A percentile compares a stretch with the other conserved stretches of the same genome.
phyloP scores from a whole-genome alignment of 2,797 vertebrate species.

The Oreortyx pictus region DNA sequence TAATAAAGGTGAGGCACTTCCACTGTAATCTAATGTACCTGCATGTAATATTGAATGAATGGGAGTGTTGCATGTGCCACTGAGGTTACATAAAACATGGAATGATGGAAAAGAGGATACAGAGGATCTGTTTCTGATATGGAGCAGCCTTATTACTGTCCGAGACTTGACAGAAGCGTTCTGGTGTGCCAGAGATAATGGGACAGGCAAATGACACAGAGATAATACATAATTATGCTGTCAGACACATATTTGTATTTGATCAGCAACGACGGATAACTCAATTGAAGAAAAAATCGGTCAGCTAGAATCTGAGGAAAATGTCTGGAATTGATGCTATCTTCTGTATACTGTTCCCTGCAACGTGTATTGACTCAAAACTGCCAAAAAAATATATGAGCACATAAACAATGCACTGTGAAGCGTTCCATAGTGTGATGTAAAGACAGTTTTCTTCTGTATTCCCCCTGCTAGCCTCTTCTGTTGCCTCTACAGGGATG shows the following conservation, averaged over 20 bases:
- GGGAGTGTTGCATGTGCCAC: rapidly evolving
- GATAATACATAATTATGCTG: not conserved
- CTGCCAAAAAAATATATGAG: not conserved
- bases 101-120: not conserved
- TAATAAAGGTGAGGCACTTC: not conserved
- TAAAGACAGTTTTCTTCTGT: not conserved
- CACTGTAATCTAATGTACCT: not conserved
- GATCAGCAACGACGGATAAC: not conserved
- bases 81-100: not conserved
- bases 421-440: rapidly evolving
- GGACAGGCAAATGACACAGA: not conserved
- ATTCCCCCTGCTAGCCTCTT: not conserved
- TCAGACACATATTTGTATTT: not conserved
- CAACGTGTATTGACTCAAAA: not conserved
- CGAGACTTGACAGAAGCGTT: not conserved
- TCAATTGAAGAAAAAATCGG: not conserved
- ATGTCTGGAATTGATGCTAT: not conserved
- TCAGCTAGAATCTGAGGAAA: not conserved
- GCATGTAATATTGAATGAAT: not conserved
- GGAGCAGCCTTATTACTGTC: not conserved
- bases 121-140: not conserved
- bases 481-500: not conserved
- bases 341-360: not conserved
- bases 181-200: not conserved
- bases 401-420: not conserved